These are phyloP conservation scores for Drosophila pseudoobscura DNA, from an alignment of 1,140 invertebrate species.

Conservation along the genomic window DNA sequence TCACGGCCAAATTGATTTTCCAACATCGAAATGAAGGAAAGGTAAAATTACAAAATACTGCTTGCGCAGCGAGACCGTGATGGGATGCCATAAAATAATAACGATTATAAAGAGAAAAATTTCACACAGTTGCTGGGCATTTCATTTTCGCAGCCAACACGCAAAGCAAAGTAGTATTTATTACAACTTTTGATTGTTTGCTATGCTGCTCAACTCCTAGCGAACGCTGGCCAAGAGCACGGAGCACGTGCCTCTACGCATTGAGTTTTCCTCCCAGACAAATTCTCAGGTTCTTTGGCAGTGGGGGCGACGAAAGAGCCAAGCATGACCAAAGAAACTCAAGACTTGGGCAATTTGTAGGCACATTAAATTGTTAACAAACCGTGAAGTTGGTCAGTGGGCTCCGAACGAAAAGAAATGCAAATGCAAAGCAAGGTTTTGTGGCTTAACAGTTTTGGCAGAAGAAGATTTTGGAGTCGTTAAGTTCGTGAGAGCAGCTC, in stretches of 20 bases:
- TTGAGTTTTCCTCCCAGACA: conserved; percentile 18
- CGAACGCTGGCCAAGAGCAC: not conserved
- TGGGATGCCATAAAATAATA: conserved; percentile 8
- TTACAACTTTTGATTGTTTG: conserved; percentile 17
- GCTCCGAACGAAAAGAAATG: conserved; percentile 27
- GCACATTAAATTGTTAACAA: conserved; percentile 77
- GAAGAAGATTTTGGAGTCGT: no score
- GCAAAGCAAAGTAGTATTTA: conserved; percentile 37
- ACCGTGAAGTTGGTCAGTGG: conserved; percentile 77
- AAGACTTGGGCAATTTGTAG: conserved; percentile 67
- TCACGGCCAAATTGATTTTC: conserved; percentile 51
- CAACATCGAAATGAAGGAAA: conserved; percentile 11
- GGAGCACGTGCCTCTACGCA: conserved; percentile 43
- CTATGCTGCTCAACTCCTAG: conserved; percentile 3
- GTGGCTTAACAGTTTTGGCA: no score
- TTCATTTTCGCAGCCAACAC: conserved; percentile 47
- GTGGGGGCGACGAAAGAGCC: conserved; percentile 26
- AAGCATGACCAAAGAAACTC: conserved; percentile 42
- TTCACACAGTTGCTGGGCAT: conserved; percentile 4
- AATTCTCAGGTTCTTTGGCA: conserved; percentile 28
- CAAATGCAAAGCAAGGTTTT: not conserved
- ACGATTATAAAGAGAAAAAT: conserved; percentile 32
- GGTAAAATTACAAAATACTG: conserved; percentile 39
- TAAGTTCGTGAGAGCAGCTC: conserved; percentile 20
- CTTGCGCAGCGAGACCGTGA: conserved; percentile 4